A percentile compares a stretch with the other conserved stretches of the same genome.
Evolutionary conservation across 2,888 invertebrate species (phyloP).

Genomic region (Philhelius pedissequus): DNA sequence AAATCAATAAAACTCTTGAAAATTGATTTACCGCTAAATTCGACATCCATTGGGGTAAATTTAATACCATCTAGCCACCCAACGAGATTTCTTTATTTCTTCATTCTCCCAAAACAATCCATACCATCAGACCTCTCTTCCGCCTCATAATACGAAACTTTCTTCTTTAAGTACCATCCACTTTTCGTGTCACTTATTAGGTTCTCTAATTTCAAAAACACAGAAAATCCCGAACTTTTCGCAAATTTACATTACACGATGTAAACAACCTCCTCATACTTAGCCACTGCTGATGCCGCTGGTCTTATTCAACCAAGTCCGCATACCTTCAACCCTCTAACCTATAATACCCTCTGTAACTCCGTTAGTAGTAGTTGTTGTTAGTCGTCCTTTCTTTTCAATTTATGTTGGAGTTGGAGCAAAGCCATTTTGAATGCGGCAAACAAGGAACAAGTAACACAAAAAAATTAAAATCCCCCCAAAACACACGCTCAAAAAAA

Average conservation of each 20-base stretch:
- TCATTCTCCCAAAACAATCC: background rate
- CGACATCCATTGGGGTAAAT: no score
- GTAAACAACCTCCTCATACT: slow-evolving; percentile 17
- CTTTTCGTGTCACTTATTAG: slow-evolving; percentile 18
- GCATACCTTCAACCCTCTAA: background rate
- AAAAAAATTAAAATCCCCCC: background rate
- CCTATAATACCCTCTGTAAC: background rate
- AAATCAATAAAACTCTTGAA: no score
- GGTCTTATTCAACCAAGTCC: slow-evolving; percentile 14
- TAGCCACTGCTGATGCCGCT: background rate
- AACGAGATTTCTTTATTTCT: no score
- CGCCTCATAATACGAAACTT: background rate
- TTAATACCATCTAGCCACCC: no score
- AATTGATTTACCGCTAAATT: no score
- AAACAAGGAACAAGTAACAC: background rate
- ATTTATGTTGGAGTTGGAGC: background rate
- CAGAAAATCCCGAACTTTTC: slow-evolving; percentile 13
- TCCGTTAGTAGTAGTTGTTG: background rate
- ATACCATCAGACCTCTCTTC: background rate
- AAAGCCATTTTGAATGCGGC: slow-evolving; percentile 47
- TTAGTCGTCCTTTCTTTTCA: background rate
- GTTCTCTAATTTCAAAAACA: slow-evolving; percentile 28
- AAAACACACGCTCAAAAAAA: background rate
- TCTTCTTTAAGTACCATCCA: background rate
- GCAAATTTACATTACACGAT: slow-evolving; percentile 34